A percentile compares a stretch with the other conserved stretches of the same genome.
These are phyloP conservation scores for Zophobas atratus DNA, from an alignment of 1,140 invertebrate species.

Conservation along the genomic window DNA sequence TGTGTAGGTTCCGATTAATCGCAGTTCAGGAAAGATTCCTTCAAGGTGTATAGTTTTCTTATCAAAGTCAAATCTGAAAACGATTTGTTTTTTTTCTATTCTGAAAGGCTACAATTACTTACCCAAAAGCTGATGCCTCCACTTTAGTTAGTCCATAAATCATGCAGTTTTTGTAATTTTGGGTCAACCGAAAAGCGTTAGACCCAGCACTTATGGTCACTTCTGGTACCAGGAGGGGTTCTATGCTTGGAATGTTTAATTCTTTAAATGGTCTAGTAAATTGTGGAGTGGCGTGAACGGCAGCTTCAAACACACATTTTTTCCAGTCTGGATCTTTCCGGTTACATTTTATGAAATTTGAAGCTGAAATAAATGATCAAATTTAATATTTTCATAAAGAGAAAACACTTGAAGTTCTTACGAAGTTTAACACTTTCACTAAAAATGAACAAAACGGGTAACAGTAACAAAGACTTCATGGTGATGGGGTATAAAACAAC, in stretches of 20 bases:
- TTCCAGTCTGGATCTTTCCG: conserved; percentile 1
- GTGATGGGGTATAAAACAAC: too few species aligned
- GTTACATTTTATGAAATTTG: conserved; percentile 20
- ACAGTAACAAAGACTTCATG: too few species aligned
- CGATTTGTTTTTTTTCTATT: not conserved
- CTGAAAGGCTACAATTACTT: not conserved
- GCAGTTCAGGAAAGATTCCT: not conserved
- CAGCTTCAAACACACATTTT: not conserved
- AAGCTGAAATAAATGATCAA: not conserved
- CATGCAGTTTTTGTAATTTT: conserved; percentile 4
- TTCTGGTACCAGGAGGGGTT: not conserved
- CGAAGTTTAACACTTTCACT: too few species aligned
- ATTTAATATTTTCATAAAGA: too few species aligned
- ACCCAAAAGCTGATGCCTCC: not conserved
- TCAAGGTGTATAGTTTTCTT: not conserved
- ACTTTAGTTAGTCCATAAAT: not conserved
- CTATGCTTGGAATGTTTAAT: not conserved
- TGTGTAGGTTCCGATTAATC: not conserved
- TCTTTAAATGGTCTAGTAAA: not conserved
- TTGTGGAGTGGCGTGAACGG: not conserved
- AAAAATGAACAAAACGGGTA: too few species aligned
- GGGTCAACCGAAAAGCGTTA: not conserved
- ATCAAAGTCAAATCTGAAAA: conserved; percentile 9
- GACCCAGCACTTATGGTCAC: not conserved
- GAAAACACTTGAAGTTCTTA: too few species aligned